A percentile compares a stretch with the other conserved stretches of the same genome.
phyloP scores from a whole-genome alignment of 2,113 vertebrate genomes.

The Notarius quadriscutis region DNA sequence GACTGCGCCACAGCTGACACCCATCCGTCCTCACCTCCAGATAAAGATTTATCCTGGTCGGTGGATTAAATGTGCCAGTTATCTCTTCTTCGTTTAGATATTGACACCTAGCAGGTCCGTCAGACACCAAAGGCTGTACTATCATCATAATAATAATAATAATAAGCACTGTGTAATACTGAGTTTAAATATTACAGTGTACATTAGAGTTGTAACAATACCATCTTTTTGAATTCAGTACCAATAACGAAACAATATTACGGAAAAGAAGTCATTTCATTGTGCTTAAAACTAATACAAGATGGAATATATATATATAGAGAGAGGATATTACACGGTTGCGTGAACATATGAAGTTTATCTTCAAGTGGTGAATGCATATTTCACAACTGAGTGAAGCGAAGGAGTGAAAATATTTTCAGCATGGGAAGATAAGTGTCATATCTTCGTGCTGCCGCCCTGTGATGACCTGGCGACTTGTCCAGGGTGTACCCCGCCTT shows the following conservation, averaged over 20 bases:
- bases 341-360: too few relatives aligned
- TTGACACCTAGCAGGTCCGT: background rate
- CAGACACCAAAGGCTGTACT: background rate
- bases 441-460: too few relatives aligned
- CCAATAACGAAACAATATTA: background rate
- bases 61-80: conserved; percentile 25
- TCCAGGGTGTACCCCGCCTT: too few relatives aligned
- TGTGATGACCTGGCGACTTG: too few relatives aligned
- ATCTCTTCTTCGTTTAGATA: background rate
- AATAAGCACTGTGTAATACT: background rate
- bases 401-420: too few relatives aligned
- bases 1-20: conserved; percentile 21
- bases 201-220: background rate
- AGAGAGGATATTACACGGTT: too few relatives aligned
- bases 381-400: too few relatives aligned
- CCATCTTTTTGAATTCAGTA: background rate
- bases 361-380: too few relatives aligned
- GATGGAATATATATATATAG: background rate
- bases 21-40: conserved; percentile 34
- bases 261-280: background rate
- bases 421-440: too few relatives aligned
- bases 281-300: background rate
- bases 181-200: background rate
- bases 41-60: conserved; percentile 42
- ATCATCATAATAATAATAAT: background rate